These are phyloP conservation scores for Oscheius sp. DNA, from an alignment of 2,888 invertebrate genomes.

Conservation along the genomic window DNA sequence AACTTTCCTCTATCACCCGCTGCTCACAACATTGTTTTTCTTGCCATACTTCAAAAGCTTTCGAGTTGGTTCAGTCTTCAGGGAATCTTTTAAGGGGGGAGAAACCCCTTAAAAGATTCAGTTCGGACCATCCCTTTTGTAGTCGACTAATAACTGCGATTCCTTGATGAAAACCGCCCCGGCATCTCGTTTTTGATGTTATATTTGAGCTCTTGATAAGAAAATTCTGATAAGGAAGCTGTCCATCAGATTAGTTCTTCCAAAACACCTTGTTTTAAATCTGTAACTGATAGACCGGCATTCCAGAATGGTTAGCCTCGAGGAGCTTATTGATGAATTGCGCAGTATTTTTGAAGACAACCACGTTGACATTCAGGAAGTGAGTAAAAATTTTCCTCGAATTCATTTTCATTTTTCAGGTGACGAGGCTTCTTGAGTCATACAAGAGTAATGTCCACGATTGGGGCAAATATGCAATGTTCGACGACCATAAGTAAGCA, in stretches of 20 bases:
- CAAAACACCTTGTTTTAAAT: slow-evolving; percentile 23
- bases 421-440: slow-evolving; percentile 80
- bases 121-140: too few relatives aligned
- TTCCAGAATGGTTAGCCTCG: slow-evolving; percentile 45
- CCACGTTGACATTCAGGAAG: slow-evolving; percentile 89
- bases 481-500: slow-evolving; percentile 82
- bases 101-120: too few relatives aligned
- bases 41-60: too few relatives aligned
- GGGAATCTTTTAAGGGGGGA: too few relatives aligned
- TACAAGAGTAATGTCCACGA: slow-evolving; percentile 90
- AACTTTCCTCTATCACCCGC: too few relatives aligned
- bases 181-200: background rate
- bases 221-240: slow-evolving; percentile 20
- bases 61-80: too few relatives aligned
- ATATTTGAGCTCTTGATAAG: slow-evolving; percentile 16
- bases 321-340: slow-evolving; percentile 59
- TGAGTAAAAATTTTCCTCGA: slow-evolving; percentile 74
- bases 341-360: slow-evolving; percentile 76
- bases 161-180: too few relatives aligned
- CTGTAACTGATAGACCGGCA: background rate
- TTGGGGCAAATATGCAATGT: slow-evolving; percentile 94
- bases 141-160: too few relatives aligned
- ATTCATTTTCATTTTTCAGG: background rate
- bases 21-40: too few relatives aligned
- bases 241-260: slow-evolving; percentile 23